These are phyloP conservation scores for Threskiornis aethiopicus DNA, from an alignment of 2,797 vertebrate genomes.

Conservation along the genomic window DNA sequence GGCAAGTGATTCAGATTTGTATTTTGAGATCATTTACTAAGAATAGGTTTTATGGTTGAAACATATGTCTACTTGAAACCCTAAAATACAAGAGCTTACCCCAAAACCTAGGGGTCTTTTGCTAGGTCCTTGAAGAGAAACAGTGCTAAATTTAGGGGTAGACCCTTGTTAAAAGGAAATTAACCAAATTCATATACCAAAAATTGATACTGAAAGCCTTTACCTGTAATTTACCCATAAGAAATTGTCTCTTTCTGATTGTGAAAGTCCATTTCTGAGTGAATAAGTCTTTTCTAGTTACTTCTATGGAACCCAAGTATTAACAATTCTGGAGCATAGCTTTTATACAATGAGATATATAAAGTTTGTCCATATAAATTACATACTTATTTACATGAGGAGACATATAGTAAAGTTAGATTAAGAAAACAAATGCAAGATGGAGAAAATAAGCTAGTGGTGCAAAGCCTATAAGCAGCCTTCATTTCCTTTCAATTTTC, in stretches of 20 bases:
- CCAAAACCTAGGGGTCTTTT: neutral
- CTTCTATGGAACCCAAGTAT: neutral
- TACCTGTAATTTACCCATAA: neutral
- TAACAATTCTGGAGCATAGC: neutral
- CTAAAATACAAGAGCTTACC: rapidly evolving
- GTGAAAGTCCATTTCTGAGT: neutral
- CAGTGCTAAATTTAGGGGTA: neutral
- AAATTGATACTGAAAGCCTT: neutral
- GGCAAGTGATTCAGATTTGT: neutral
- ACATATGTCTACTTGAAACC: rapidly evolving
- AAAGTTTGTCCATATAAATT: neutral
- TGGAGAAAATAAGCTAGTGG: neutral
- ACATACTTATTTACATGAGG: neutral
- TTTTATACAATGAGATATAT: neutral
- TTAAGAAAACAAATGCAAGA: neutral
- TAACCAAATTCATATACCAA: neutral
- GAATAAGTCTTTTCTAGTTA: neutral
- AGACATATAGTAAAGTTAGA: neutral
- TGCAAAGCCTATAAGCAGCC: neutral
- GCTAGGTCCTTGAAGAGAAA: neutral
- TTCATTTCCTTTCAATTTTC: neutral
- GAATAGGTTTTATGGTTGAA: neutral
- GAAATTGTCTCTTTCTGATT: neutral
- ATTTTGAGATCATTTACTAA: neutral
- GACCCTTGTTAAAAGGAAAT: neutral